These are phyloP conservation scores for Chrysodeixis includens DNA, from an alignment of 2,888 invertebrate species.

Conservation along the genomic window DNA sequence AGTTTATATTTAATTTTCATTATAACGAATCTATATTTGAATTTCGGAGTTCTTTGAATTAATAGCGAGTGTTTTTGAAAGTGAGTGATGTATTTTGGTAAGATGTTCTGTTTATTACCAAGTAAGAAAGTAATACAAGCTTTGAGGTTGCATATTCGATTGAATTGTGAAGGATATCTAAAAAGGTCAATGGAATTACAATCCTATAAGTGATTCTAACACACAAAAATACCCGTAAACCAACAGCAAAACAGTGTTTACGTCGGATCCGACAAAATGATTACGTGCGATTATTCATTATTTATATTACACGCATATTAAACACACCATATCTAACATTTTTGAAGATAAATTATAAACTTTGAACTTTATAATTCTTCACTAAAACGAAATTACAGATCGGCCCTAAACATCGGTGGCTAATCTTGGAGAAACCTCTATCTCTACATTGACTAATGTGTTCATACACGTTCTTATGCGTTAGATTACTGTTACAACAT, in stretches of 20 bases:
- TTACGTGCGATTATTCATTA: constrained; percentile 63
- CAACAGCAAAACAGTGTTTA: constrained; percentile 40
- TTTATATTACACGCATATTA: constrained; percentile 46
- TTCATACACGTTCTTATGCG: constrained; percentile 71
- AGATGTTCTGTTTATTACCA: no score
- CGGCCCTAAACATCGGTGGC: constrained; percentile 70
- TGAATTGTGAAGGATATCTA: no score
- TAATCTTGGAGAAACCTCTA: constrained; percentile 74
- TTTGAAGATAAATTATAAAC: constrained; percentile 75
- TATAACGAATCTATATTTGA: constrained; percentile 25
- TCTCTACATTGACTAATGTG: constrained; percentile 82
- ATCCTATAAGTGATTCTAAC: constrained; percentile 1
- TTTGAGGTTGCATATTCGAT: no score
- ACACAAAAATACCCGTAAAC: constrained; percentile 10
- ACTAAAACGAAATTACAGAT: constrained; percentile 70
- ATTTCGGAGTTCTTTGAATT: constrained; percentile 23
- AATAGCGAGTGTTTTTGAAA: constrained; percentile 17
- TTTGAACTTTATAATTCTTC: constrained; percentile 74
- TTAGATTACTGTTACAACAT: constrained; percentile 80
- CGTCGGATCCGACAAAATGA: constrained; percentile 61
- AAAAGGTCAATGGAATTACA: no score
- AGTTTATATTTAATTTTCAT: constrained; percentile 49
- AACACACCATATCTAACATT: constrained; percentile 55
- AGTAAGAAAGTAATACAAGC: no score
- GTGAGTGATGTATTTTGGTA: not conserved